Percentiles rank a stretch among this genome's conserved stretches.
phyloP scores from a whole-genome alignment of 2,113 vertebrate species.

The Strigops habroptila region DNA sequence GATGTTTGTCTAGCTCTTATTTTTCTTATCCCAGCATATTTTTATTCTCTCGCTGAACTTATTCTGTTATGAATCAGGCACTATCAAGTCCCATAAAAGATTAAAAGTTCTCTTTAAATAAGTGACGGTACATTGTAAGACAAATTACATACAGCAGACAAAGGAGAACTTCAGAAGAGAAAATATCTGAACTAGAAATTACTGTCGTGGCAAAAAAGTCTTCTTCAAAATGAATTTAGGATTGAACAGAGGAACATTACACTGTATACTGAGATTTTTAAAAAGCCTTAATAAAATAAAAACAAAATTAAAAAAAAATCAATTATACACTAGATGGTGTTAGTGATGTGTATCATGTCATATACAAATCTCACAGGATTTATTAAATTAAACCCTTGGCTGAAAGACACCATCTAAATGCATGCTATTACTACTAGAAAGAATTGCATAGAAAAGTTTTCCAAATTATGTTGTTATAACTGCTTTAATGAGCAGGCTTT shows the following conservation, averaged over 20 bases:
- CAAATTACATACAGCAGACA: conserved; percentile 7
- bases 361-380: not conserved
- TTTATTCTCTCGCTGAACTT: conserved; percentile 12
- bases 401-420: not conserved
- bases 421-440: not conserved
- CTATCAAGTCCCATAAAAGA: not conserved
- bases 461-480: not conserved
- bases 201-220: not conserved
- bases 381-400: not conserved
- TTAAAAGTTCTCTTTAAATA: conserved; percentile 17
- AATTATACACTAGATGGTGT: not conserved
- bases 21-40: not conserved
- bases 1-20: not conserved
- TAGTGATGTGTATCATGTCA: not conserved
- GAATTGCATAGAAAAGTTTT: not conserved
- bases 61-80: not conserved
- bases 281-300: not conserved
- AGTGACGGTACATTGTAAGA: not conserved
- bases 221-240: not conserved
- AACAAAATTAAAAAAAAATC: not conserved
- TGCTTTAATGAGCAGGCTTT: not conserved
- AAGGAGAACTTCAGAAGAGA: not conserved
- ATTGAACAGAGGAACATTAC: not conserved
- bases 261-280: not conserved
- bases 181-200: conserved; percentile 10